These are phyloP conservation scores for Oophaga pumilio DNA, from an alignment of 2,113 vertebrate genomes.

Conservation along the genomic window DNA sequence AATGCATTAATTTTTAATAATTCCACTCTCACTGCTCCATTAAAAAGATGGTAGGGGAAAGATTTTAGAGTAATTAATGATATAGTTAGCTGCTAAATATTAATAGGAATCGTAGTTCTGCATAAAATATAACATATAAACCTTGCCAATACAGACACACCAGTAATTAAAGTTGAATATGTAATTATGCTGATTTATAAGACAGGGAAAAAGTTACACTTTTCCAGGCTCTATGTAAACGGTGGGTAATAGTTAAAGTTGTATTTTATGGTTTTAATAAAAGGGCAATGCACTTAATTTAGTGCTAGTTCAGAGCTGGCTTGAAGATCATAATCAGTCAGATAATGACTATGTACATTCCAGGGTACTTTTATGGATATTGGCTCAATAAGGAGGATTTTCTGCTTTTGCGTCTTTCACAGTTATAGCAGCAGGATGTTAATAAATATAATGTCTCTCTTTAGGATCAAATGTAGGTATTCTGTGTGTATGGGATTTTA, in stretches of 20 bases:
- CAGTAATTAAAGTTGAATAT: constrained; percentile 94
- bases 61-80: constrained; percentile 98
- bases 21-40: constrained; percentile 86
- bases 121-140: constrained; percentile 98
- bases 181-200: constrained; percentile 91
- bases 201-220: constrained; percentile 83
- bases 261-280: constrained; percentile 80
- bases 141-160: constrained; percentile 85
- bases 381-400: constrained; percentile 57
- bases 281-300: constrained; percentile 72
- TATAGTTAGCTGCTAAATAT: constrained; percentile 97
- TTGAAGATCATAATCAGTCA: constrained; percentile 68
- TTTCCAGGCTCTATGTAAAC: constrained; percentile 84
- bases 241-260: constrained; percentile 80
- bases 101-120: constrained; percentile 92
- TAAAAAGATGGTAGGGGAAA: constrained; percentile 90
- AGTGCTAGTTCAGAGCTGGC: constrained; percentile 73
- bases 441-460: constrained; percentile 50
- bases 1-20: constrained; percentile 92
- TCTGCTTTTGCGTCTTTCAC: constrained; percentile 48
- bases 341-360: constrained; percentile 56
- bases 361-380: constrained; percentile 53
- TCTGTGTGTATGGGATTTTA: neutral
- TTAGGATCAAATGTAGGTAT: constrained; percentile 32
- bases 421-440: constrained; percentile 49